Percentiles rank a stretch among this genome's conserved stretches.
Evolutionary conservation across 2,113 vertebrate genomes (phyloP).

Genomic region (Saimiri boliviensis): DNA sequence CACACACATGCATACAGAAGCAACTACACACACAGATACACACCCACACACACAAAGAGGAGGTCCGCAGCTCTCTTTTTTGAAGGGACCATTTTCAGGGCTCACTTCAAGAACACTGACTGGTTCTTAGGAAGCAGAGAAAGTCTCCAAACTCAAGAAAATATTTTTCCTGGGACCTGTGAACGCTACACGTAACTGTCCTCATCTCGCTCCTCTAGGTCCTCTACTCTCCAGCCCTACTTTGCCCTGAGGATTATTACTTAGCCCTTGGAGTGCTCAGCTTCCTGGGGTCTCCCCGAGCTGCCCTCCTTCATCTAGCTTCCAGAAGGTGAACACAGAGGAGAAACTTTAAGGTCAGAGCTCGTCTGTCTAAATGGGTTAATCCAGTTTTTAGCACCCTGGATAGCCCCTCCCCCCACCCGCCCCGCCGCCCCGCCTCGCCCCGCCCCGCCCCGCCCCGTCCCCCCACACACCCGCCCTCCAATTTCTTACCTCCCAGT

Average conservation of each 20-base stretch:
- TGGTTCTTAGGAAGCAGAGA: not conserved
- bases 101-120: not conserved
- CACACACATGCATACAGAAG: not conserved
- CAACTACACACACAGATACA: not conserved
- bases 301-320: not conserved
- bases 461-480: accelerated
- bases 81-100: not conserved
- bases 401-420: not conserved
- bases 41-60: not conserved
- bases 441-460: accelerated
- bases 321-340: not conserved
- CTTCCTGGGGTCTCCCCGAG: not conserved
- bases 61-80: not conserved
- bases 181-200: not conserved
- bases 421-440: too few species aligned
- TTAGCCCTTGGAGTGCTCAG: not conserved
- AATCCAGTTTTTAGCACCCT: slow-evolving; percentile 48
- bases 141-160: slow-evolving; percentile 31
- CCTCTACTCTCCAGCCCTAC: not conserved
- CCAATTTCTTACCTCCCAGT: accelerated
- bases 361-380: not conserved
- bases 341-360: not conserved
- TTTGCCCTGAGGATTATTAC: not conserved
- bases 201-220: not conserved
- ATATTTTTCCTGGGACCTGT: not conserved